Evolutionary conservation across 2,888 invertebrate genomes (phyloP).

Genomic region (Heteromurus nitidus): DNA sequence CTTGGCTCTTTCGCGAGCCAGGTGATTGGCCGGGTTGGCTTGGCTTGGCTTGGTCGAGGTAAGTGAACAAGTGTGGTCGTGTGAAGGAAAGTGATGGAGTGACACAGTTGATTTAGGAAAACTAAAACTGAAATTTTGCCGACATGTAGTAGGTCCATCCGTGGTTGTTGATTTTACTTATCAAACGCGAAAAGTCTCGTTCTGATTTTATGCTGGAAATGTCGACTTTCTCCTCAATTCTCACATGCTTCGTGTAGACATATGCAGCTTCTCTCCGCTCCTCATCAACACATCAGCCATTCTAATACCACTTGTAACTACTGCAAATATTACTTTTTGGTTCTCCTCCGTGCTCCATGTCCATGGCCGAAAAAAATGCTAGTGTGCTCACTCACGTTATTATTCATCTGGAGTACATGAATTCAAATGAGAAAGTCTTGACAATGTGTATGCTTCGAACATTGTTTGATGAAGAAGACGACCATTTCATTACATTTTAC

Average conservation of each 20-base stretch:
- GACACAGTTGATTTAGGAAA: neutral
- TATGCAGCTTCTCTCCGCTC: neutral
- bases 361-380: neutral
- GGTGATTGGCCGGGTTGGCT: no score
- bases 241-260: no score
- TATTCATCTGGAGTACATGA: no score
- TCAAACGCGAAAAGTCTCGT: neutral
- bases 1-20: no score
- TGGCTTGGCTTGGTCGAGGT: no score
- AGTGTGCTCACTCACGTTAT: no score
- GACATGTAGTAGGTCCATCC: neutral
- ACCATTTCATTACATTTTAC: no score
- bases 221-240: neutral
- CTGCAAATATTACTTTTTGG: neutral
- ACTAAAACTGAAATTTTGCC: neutral
- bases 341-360: constrained; percentile 1
- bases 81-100: neutral
- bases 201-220: constrained; percentile 6
- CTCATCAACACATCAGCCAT: constrained; percentile 9
- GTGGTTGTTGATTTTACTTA: constrained; percentile 10
- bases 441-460: no score
- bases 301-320: neutral
- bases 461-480: no score
- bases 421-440: no score
- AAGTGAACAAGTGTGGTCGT: neutral